These are phyloP conservation scores for Cephus rjabovi DNA, from an alignment of 2,888 invertebrate genomes.

Conservation along the genomic window DNA sequence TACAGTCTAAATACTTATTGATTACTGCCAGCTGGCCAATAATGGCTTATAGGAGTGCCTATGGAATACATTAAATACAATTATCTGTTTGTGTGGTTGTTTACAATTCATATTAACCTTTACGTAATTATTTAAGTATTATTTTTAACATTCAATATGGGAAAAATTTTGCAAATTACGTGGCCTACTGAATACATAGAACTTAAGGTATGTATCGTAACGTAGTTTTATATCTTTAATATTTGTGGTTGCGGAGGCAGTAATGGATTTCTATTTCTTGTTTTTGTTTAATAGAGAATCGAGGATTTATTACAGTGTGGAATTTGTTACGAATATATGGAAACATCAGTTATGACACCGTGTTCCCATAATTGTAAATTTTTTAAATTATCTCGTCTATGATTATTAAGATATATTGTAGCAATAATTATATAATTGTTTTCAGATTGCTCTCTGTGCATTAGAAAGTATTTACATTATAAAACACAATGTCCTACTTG, in stretches of 20 bases:
- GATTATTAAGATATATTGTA: background rate
- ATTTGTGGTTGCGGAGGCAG: background rate
- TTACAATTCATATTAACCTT: background rate
- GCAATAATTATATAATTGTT: constrained; percentile 29
- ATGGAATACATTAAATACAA: background rate
- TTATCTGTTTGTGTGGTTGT: background rate
- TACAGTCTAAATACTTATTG: background rate
- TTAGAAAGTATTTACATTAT: constrained; percentile 68
- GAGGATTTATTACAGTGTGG: constrained; percentile 67
- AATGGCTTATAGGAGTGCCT: background rate
- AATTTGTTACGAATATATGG: constrained; percentile 69
- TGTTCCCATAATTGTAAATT: constrained; percentile 70
- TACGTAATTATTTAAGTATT: background rate
- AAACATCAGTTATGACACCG: constrained; percentile 67
- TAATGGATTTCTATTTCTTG: constrained; percentile 15
- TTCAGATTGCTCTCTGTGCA: constrained; percentile 70
- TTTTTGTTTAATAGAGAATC: constrained; percentile 59
- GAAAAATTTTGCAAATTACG: constrained; percentile 34
- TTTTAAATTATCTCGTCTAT: constrained; percentile 4
- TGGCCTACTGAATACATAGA: constrained; percentile 52
- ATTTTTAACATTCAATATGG: constrained; percentile 23
- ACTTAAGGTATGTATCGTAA: constrained; percentile 42
- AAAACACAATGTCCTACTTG: constrained; percentile 69
- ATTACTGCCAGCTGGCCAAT: background rate
- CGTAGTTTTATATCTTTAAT: background rate